Evolutionary conservation across 2,888 invertebrate genomes (phyloP), one percentile per base, ranked within the genome.

Genomic region (Apodemia zela): DNA sequence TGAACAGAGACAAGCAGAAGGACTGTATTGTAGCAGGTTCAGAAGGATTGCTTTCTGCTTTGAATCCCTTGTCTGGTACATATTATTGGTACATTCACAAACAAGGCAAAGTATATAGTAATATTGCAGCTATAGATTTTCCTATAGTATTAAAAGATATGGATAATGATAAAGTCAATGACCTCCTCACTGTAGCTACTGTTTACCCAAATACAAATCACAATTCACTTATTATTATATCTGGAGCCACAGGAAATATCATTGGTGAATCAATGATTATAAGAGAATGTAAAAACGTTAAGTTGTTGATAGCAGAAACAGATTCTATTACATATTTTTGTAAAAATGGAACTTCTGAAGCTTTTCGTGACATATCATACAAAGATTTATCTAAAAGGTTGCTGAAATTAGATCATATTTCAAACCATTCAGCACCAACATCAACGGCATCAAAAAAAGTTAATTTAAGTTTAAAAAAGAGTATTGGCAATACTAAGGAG

Each of bases 11-110:
- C 77, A 95, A 94, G 11, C 93, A 93, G 63, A 93, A 94, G 13
- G 96, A 97, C 75, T 97, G 97, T 71, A 89, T 97, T 63, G 93
- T 97, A 6, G 92, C 95, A 18, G 96, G 96, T 25, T 93, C 94
- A 42, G 94, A 93, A 69, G 96, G 96, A 0, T 71, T 91, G 13
- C 76, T 92, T 65, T 93, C 84, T 72, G 93, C 93, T 64, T 81
- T 84, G 76, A 93, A 93, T 72, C 89, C 89, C 7, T 70, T 87
- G n/a, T 90, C 87, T 0, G 93, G 85, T 67, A 93, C 93, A 74
- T 92, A 90, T 77, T 92, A 86, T 72, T 94, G 93, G 93, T 93
- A 92, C 74, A 92, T 92, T 66, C 94, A 93, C 74, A 93, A 89
- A 75, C 93, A 85, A 78, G 93, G 89, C 25, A 85, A 84, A 67